Evolutionary conservation across 2,888 invertebrate genomes (phyloP).

Genomic region (Myathropa florea): DNA sequence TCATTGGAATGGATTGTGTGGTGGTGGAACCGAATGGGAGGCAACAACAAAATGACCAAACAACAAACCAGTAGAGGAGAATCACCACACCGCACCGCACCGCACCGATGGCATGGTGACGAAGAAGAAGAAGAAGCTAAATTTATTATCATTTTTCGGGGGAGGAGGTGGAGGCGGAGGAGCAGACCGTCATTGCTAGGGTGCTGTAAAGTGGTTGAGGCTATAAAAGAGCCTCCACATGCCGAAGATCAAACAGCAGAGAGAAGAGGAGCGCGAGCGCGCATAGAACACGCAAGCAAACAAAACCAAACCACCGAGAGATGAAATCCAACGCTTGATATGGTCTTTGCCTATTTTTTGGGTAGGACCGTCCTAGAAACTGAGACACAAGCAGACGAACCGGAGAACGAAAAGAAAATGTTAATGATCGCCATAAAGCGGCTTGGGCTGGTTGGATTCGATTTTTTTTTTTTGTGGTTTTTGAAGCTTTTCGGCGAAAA

Average conservation of each 20-base stretch:
- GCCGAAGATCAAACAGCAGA: constrained; percentile 15
- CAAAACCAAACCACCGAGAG: background rate
- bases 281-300: background rate
- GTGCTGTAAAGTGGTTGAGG: constrained; percentile 56
- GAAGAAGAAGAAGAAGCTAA: background rate
- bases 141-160: constrained; percentile 34
- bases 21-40: constrained; percentile 4
- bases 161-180: background rate
- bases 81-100: background rate
- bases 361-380: constrained; percentile 2
- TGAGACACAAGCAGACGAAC: background rate
- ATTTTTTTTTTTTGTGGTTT: background rate
- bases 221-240: constrained; percentile 33
- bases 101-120: background rate
- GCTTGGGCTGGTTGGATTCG: background rate
- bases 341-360: background rate
- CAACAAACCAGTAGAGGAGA: background rate
- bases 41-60: background rate
- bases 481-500: background rate
- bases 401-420: background rate
- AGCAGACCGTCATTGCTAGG: background rate
- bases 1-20: constrained; percentile 27
- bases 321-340: background rate
- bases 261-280: background rate
- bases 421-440: background rate